Base-by-base conservation (phyloP, 30 jellyfish, hydroid and myxozoan species). In the Rhopilema esculentum region DNA sequence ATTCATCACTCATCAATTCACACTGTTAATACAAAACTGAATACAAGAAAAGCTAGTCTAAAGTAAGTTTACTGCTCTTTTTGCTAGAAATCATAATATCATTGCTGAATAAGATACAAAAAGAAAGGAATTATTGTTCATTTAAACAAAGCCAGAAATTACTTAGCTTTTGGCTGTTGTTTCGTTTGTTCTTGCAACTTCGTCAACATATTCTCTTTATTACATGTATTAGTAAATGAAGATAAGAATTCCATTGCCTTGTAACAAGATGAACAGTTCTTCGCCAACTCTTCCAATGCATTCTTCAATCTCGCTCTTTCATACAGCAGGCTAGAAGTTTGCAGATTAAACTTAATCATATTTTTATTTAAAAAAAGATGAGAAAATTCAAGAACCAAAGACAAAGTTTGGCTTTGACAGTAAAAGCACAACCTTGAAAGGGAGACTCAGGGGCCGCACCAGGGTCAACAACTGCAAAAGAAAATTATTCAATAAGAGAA, bases 211-310 rank as follows among this genome's bases (percentile, higher is more conserved):
- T 25, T 51, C 51, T 72, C 57, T 21, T 80, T 79, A 61, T 80
- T 80, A 49, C 67, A 22, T 61, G 32, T 28, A 18, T 17, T 48
- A 23, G 62, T 40, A 21, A n/a, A 86, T 28, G 61, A 53, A 8
- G 89, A 74, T 24, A 86, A 33, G n/a, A 86, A 68, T 26, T 66
- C 77, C 89, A 68, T 74, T 40, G 94, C 94, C 74, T 75, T 86
- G 40, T 88, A 57, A 75, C 94, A 86, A 31, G 89, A 63, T 33
- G 89, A 69, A 26, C 89, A 75, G 30, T 75, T 75, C 48, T 68
- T 24, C 25, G 84, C 77, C 8, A 86, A 78, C 79, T 86, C 94
- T 19, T 29, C 77, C 25, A 86, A 30, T 21, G 94, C 94, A 28
- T 31, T 63, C 61, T 66, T 77, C 51, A 86, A 49, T 64, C 94